A percentile compares a stretch with the other conserved stretches of the same genome.
Evolutionary conservation across 2,113 vertebrate species (phyloP).

Genomic region (Catharus bicknelli): DNA sequence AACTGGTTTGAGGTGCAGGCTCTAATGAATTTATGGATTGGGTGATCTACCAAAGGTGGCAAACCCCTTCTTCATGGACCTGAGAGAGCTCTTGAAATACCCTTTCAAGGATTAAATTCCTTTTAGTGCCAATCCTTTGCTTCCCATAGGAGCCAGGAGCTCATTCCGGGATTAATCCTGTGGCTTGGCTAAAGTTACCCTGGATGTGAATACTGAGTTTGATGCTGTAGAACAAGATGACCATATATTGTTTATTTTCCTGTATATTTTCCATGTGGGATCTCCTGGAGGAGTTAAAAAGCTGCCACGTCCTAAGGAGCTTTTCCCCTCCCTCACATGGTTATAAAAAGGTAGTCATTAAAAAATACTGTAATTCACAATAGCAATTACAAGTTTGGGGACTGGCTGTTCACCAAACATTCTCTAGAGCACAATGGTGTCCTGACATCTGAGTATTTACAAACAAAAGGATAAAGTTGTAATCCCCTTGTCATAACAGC

Average conservation of each 20-base stretch:
- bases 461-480: constrained; percentile 33
- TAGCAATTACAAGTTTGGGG: background rate
- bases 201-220: background rate
- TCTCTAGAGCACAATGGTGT: background rate
- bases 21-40: background rate
- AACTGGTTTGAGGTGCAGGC: background rate
- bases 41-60: background rate
- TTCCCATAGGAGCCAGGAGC: background rate
- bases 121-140: background rate
- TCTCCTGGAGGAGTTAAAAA: background rate
- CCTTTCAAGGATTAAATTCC: background rate
- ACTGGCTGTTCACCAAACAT: background rate
- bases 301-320: background rate
- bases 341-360: background rate
- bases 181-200: background rate
- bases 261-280: background rate
- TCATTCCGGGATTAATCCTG: background rate
- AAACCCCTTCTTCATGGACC: background rate
- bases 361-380: background rate
- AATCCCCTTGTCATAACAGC: constrained; percentile 22
- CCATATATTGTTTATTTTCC: background rate
- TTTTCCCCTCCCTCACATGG: background rate
- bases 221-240: background rate
- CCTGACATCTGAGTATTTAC: constrained; percentile 23
- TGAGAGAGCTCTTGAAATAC: background rate